A percentile compares a stretch with the other conserved stretches of the same genome.
Evolutionary conservation across 2,888 invertebrate genomes (phyloP).

Genomic region (Epinotia brunnichana): DNA sequence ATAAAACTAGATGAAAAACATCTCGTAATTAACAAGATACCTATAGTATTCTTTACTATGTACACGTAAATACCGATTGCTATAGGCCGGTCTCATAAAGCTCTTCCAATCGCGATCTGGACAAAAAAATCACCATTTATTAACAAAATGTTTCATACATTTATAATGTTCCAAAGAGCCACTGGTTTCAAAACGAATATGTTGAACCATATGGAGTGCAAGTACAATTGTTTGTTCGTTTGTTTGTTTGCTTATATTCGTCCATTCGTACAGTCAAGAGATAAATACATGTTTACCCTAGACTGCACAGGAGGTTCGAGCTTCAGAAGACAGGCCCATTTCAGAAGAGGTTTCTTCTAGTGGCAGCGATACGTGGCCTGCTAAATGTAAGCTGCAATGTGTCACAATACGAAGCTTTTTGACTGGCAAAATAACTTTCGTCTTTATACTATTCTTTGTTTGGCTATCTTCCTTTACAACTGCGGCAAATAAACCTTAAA

Average conservation of each 20-base stretch:
- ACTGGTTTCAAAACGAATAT: not conserved
- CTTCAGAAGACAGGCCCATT: constrained; percentile 22
- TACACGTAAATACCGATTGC: constrained; percentile 26
- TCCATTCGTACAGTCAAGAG: not conserved
- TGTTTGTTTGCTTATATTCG: not conserved
- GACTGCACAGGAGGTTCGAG: not conserved
- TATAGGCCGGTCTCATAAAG: constrained; percentile 23
- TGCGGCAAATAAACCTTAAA: constrained; percentile 32
- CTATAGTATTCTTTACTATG: constrained; percentile 29
- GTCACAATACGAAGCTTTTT: constrained; percentile 17
- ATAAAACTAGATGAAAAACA: constrained; percentile 39
- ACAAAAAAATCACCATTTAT: not conserved
- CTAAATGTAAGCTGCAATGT: constrained; percentile 10
- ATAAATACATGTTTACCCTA: not conserved
- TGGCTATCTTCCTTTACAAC: not conserved
- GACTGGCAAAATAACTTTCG: constrained; percentile 11
- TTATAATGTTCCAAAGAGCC: not conserved
- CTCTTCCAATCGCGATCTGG: not conserved
- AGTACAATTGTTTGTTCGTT: not conserved
- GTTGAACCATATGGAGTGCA: not conserved
- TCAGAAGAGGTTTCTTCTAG: constrained; percentile 17
- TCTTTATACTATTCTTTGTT: constrained; percentile 22
- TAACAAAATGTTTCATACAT: not conserved
- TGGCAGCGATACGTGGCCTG: constrained; percentile 14
- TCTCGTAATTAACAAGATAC: constrained; percentile 31